Evolutionary conservation across 2,797 vertebrate genomes (phyloP).

Genomic region (Typhlichthys eigenmanni): DNA sequence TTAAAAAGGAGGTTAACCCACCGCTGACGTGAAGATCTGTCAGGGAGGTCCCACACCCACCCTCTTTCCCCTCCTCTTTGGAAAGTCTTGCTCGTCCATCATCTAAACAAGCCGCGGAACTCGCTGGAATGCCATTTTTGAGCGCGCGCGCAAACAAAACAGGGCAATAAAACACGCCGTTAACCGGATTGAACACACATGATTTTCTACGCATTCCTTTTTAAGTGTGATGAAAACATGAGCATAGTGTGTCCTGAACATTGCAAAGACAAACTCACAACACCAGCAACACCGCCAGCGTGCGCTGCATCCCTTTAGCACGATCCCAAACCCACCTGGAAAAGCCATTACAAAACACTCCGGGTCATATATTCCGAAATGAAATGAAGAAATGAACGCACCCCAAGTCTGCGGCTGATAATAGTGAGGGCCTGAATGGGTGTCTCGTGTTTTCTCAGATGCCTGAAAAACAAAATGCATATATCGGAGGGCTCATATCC

Average conservation of each 20-base stretch:
- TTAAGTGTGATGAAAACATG: neutral
- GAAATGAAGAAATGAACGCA: neutral
- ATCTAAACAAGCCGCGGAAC: slow-evolving; percentile 25
- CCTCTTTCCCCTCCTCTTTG: slow-evolving; percentile 2
- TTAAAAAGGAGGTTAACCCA: slow-evolving; percentile 7
- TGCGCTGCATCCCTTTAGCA: neutral
- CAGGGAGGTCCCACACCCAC: neutral
- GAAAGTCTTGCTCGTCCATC: slow-evolving; percentile 26
- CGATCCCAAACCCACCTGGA: neutral
- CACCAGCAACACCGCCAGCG: too few relatives aligned
- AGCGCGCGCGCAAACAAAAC: slow-evolving; percentile 5
- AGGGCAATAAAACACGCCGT: neutral
- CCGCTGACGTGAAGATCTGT: slow-evolving; percentile 29
- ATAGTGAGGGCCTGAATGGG: too few relatives aligned
- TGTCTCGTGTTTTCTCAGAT: slow-evolving; percentile 61
- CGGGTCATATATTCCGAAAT: neutral
- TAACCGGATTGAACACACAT: neutral
- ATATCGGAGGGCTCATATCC: slow-evolving; percentile 60
- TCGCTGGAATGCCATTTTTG: slow-evolving; percentile 7
- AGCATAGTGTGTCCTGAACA: neutral
- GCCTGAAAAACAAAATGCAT: slow-evolving; percentile 64
- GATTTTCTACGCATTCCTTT: slow-evolving; percentile 3
- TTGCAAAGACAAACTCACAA: neutral
- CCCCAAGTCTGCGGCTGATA: too few relatives aligned
- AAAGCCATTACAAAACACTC: neutral